Base-by-base conservation (phyloP, 2,113 vertebrate genomes). In the Tachuris rubrigastra region DNA sequence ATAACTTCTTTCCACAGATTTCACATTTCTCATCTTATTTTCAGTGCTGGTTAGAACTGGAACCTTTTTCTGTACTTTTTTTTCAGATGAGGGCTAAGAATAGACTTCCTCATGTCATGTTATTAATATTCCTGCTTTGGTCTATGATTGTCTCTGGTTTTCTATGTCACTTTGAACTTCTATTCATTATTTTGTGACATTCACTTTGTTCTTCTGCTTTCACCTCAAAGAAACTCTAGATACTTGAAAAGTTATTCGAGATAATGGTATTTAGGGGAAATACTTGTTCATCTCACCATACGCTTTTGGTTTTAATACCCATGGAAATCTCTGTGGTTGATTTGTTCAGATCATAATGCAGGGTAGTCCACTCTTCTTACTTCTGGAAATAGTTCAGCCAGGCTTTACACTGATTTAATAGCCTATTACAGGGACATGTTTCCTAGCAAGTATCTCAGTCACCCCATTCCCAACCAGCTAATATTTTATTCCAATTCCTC, bases 1-100 rank as follows among this genome's bases (percentile, higher is more conserved):
- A 93, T 73, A 88, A 46, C 37, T 75, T 94, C 68, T 96, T 97
- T 95, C 88, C 76, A 86, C 35, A 58, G 88, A 93, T 93, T 95
- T 88, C 87, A 87, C 53, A 74, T 95, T 95, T 96, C 63, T 81
- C 88, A 74, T 94, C 85, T 88, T 91, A 69, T 89, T 95, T 96
- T 89, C 63, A 53, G 0, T 86, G 46, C 78, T 87, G 69, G 66
- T 91, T 90, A 87, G 39, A 93, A 88, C 42, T 85, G 73, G 76
- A 95, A 92, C 23, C 8, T 80, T 73, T 86, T 81, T 94, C 68
- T 89, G 58, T 69, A 41, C 18, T 52, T 62, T 89, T 89, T 89
- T 91, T 91, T 87, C 27, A 47, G 68, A 66, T 41, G 65, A 80
- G 19, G 12, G 16, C 72, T 83, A 95, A 91, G 39, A 95, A 72